phyloP scores from a whole-genome alignment of 1,140 invertebrate species.

The Heliconius nattereri region DNA sequence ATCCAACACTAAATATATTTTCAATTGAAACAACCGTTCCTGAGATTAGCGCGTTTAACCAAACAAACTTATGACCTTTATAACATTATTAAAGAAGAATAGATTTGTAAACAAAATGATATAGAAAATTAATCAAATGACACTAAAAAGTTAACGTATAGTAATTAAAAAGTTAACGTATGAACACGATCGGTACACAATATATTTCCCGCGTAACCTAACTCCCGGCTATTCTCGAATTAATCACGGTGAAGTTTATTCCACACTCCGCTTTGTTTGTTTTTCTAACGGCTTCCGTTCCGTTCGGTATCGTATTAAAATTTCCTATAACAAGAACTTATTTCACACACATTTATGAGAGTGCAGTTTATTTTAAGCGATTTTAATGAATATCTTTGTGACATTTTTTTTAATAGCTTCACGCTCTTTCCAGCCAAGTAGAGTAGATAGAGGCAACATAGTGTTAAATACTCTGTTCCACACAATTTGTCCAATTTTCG shows the following conservation, averaged over 20 bases:
- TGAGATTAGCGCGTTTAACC: no score
- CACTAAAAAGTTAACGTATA: not conserved
- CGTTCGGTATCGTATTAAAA: constrained; percentile 4
- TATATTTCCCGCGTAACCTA: constrained; percentile 7
- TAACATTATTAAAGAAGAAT: no score
- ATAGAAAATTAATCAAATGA: not conserved
- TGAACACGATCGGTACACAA: not conserved
- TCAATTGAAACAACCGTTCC: no score
- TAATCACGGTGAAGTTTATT: constrained; percentile 3
- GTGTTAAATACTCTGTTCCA: no score
- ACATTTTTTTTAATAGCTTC: not conserved
- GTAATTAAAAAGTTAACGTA: not conserved
- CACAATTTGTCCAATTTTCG: no score
- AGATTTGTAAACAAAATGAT: not conserved
- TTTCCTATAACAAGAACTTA: not conserved
- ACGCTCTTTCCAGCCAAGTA: no score
- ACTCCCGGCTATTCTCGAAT: constrained; percentile 6
- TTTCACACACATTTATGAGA: not conserved
- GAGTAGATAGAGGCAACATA: no score
- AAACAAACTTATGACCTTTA: no score
- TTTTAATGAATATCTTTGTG: not conserved
- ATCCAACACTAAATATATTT: no score
- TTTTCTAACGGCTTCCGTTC: not conserved
- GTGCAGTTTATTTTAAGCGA: not conserved
- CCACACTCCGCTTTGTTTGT: constrained; percentile 5